Conservation (phyloP, 1,140 invertebrate species). For the Ladona fulva region DNA sequence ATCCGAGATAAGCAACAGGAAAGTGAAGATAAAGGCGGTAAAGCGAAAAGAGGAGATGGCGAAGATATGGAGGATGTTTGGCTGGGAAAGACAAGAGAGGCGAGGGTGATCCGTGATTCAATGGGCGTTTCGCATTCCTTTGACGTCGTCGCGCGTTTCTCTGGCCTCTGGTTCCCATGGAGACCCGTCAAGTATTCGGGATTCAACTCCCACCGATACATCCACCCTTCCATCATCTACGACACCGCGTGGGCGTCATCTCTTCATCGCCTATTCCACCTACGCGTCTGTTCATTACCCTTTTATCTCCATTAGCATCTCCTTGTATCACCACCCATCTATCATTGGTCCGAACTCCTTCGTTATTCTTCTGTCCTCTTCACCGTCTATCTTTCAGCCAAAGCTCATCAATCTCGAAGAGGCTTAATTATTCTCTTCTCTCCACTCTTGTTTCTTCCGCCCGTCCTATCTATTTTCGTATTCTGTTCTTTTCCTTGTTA, state of each 20-base stretch:
- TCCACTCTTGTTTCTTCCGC: not conserved
- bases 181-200: not conserved
- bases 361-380: too few relatives aligned
- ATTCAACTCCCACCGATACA: not conserved
- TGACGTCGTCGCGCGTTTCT: not conserved
- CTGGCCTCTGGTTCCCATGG: not conserved
- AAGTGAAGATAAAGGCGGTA: too few relatives aligned
- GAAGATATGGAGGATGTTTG: too few relatives aligned
- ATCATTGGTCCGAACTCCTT: too few relatives aligned
- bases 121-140: not conserved
- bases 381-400: too few relatives aligned
- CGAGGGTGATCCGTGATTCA: not conserved
- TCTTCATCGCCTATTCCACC: not conserved
- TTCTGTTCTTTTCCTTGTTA: too few relatives aligned
- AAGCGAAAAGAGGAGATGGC: too few relatives aligned
- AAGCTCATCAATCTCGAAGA: too few relatives aligned
- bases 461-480: too few relatives aligned
- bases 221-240: not conserved
- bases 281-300: not conserved
- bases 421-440: not conserved
- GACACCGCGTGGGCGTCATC: not conserved
- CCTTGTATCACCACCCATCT: not conserved
- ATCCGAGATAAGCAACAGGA: too few relatives aligned
- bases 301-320: not conserved
- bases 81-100: not conserved